Base-by-base conservation (phyloP, 2,888 invertebrate species). In the Silvanus unidentatus region DNA sequence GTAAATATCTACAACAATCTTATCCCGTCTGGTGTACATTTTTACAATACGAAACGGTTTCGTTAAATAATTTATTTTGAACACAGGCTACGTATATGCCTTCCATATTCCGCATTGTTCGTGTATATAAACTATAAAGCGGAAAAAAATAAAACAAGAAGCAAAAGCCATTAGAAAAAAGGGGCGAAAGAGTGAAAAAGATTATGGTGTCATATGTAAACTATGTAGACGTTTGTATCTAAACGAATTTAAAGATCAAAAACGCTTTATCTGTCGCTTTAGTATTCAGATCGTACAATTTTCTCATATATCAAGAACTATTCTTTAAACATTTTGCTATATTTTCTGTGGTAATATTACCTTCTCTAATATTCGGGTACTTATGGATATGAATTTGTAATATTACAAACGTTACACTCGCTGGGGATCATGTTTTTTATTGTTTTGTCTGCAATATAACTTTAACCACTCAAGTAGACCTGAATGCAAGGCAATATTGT, bases 311-410 rank as follows among this genome's bases (percentile, higher is more conserved):
- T 37, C 37, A 15, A 15, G 16, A 37, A 37, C 37, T 37, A 37
- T 37, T 37, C 37, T 12, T 37, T 37, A 15, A 37, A 37, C 14
- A 13, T 12, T 37, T 37, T 37, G 37, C 37, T 16, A 37, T 37
- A 37, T 37, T 37, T 32, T 16, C 37, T 13, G 14, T 37, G 10
- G 37, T 37, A 37, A 37, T 37, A 37, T 37, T 37, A 16, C 37
- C 37, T 37, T 37, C 37, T 37, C 37, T 37, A 37, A 37, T 37
- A 37, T 37, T 37, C 37, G 37, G 37, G 37, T 37, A 37, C 37
- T 37, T 37, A 37, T 37, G 37, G 37, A 37, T 37, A 37, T 37
- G 37, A 37, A 37, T 37, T 37, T 37, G 15, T 37, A 37, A 37
- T 37, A 37, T 37, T 6, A 37, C 37, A 37, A 37, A 37, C 37